Evolutionary conservation across 2,888 invertebrate species (phyloP).

Genomic region (Coenonympha arcania): DNA sequence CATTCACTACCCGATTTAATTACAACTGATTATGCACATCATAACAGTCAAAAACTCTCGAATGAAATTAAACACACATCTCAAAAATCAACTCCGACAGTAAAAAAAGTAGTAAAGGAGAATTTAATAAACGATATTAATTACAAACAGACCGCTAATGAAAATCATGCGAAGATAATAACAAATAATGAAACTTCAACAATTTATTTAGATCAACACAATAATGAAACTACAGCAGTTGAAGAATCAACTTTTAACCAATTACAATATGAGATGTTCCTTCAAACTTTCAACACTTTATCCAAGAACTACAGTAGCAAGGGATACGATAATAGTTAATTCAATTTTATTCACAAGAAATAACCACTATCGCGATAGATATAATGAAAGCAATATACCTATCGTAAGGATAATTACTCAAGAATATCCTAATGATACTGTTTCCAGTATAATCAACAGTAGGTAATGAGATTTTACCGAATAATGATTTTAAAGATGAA

Average conservation of each 20-base stretch:
- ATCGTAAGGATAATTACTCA: conserved; percentile 36
- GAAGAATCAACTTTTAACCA: too few relatives aligned
- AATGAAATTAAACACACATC: background rate
- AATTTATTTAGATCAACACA: too few relatives aligned
- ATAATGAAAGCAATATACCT: conserved; percentile 31
- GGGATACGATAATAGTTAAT: background rate
- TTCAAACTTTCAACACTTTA: background rate
- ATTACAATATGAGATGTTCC: too few relatives aligned
- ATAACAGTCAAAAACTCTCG: background rate
- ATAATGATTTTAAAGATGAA: conserved; percentile 31
- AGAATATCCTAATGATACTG: conserved; percentile 36
- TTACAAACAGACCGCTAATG: too few relatives aligned
- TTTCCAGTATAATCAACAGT: conserved; percentile 33
- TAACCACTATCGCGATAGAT: background rate
- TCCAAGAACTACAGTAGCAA: background rate
- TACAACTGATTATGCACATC: background rate
- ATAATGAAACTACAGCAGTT: too few relatives aligned
- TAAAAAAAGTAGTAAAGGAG: too few relatives aligned
- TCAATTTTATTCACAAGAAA: background rate
- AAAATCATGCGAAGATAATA: too few relatives aligned
- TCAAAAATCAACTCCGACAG: too few relatives aligned
- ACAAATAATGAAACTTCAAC: too few relatives aligned
- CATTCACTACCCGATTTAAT: background rate
- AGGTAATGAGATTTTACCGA: conserved; percentile 35
- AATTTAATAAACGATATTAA: too few relatives aligned